Base-by-base conservation (phyloP, 2,797 vertebrate genomes). In the Myotis findleyi region DNA sequence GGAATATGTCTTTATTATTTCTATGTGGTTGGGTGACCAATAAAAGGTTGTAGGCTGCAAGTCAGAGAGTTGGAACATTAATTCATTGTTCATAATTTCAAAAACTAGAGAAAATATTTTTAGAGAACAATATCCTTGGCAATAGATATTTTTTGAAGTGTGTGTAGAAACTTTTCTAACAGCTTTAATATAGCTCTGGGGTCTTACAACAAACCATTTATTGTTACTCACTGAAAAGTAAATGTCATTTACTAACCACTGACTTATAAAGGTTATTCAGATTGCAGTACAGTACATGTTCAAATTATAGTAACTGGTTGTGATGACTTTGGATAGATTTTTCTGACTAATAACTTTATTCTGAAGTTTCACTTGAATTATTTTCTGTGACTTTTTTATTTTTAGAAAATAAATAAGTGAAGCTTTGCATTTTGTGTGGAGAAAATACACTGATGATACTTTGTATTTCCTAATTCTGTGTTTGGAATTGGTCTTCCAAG, bases 281-380 rank as follows among this genome's bases (percentile, higher is more conserved):
- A 89, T 93, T 76, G 62, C 44, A 89, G 83, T 77, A 92, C 27
- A 86, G 44, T 82, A 59, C 91, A 82, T 80, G 51, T 96, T 95
- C 86, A 79, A 94, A 59, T 95, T 96, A 94, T 7, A 95, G 57
- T 86, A 87, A 69, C 68, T 82, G 36, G 68, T 93, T 96, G 81
- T 97, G 79, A 97, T 97, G 75, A 87, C 71, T 95, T 95, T 95
- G 36, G 47, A 57, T 91, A 91, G 80, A 94, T 94, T 96, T 89
- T 96, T 91, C 91, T 95, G 64, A 92, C 64, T 95, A 89, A 93
- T 92, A 66, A 62, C 16, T 97, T 96, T 91, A 81, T 92, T 89
- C 76, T 51, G 73, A 96, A 82, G 36, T 91, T 95, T 95, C 76
- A 96, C 30, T 90, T 89, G 75, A 95, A 85, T 87, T 88, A 94